phyloP scores from a whole-genome alignment of 2,888 invertebrate genomes.

The Ceraclea dissimilis region DNA sequence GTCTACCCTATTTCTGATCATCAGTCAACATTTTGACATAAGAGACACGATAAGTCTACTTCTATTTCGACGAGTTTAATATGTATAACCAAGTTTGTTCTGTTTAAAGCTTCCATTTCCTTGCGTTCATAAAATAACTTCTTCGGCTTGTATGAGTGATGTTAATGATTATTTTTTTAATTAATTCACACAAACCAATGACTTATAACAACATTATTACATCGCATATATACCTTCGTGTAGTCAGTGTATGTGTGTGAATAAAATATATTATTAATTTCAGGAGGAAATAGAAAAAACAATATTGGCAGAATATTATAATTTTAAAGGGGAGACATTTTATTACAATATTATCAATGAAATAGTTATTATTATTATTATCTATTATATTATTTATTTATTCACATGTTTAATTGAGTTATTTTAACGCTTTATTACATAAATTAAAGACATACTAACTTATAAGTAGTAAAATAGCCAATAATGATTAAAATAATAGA shows the following conservation, averaged over 20 bases:
- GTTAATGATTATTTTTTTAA: too few species aligned
- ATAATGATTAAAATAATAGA: neutral
- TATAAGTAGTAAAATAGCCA: constrained; percentile 2
- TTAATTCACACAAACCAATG: neutral
- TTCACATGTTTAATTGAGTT: neutral
- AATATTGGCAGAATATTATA: neutral
- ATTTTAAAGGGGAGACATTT: neutral
- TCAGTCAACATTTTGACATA: too few species aligned
- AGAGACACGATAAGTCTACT: too few species aligned
- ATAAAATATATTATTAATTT: neutral
- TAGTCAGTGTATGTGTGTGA: constrained; percentile 26
- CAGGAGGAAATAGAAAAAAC: neutral
- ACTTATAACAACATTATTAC: constrained; percentile 25
- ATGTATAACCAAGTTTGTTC: too few species aligned
- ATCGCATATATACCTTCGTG: constrained; percentile 26
- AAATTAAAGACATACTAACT: neutral
- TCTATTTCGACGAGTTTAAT: too few species aligned
- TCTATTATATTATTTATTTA: neutral
- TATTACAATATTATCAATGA: constrained; percentile 1
- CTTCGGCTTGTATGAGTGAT: too few species aligned
- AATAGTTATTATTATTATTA: neutral
- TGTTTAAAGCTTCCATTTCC: too few species aligned
- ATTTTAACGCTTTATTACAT: neutral
- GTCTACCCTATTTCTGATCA: too few species aligned
- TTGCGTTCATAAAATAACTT: too few species aligned